Evolutionary conservation across 2,113 vertebrate species (phyloP).

Genomic region (Hippocampus abdominalis): DNA sequence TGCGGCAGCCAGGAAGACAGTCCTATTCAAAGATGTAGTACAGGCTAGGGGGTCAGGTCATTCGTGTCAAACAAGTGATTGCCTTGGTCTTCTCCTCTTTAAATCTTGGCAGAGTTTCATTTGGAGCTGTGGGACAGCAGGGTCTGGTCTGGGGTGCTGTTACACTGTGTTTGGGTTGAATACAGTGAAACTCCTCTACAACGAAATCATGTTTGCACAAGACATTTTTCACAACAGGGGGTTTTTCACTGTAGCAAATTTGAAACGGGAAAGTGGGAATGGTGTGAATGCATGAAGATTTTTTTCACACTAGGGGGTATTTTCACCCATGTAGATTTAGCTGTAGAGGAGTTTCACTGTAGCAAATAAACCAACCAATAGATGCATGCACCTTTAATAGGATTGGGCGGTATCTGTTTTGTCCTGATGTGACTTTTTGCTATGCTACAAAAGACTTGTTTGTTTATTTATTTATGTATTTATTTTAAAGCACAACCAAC

Average conservation of each 20-base stretch:
- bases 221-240: too few species aligned
- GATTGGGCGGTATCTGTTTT: constrained; percentile 6
- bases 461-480: too few species aligned
- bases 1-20: constrained; percentile 16
- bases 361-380: constrained; percentile 23
- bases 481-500: too few species aligned
- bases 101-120: neutral
- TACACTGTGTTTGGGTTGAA: constrained; percentile 25
- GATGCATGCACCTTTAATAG: constrained; percentile 34
- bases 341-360: too few species aligned
- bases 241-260: too few species aligned
- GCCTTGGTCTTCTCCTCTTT: neutral
- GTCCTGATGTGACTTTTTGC: neutral
- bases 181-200: too few species aligned
- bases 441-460: neutral
- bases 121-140: neutral
- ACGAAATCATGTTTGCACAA: too few species aligned
- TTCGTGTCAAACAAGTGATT: neutral
- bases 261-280: too few species aligned
- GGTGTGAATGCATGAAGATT: too few species aligned
- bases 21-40: constrained; percentile 11
- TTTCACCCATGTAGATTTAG: too few species aligned
- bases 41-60: neutral
- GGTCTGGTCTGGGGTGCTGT: constrained; percentile 52
- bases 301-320: too few species aligned